Evolutionary conservation across 2,797 vertebrate genomes (phyloP).

Genomic region (Lithobates pipiens): DNA sequence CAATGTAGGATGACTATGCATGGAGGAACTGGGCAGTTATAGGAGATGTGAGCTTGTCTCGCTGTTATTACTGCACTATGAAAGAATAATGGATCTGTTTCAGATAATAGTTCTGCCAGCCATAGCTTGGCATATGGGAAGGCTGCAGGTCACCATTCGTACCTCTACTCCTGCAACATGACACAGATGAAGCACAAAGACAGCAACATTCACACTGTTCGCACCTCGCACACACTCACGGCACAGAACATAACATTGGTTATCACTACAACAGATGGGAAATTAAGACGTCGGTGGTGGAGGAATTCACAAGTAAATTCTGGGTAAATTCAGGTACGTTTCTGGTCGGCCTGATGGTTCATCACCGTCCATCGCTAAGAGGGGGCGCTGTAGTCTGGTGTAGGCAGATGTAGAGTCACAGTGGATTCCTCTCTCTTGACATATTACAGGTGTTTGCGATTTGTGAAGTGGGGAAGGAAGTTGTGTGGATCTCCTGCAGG

Average conservation of each 20-base stretch:
- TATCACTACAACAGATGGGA: conserved; percentile 11
- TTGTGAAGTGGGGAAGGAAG: conserved; percentile 51
- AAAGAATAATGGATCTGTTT: not conserved
- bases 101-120: not conserved
- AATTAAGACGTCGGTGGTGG: conserved; percentile 15
- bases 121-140: not conserved
- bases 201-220: not conserved
- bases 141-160: not conserved
- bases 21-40: too few relatives aligned
- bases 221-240: conserved; percentile 15
- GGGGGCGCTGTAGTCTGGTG: not conserved
- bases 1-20: too few relatives aligned
- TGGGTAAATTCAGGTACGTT: conserved; percentile 8
- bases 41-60: too few relatives aligned
- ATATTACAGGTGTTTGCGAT: conserved; percentile 36
- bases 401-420: conserved; percentile 4
- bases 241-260: not conserved
- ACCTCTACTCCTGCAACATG: not conserved
- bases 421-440: conserved; percentile 22
- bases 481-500: conserved; percentile 62
- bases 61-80: not conserved
- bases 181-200: not conserved
- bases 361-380: not conserved
- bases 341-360: not conserved
- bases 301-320: not conserved